Evolutionary conservation across 2,888 invertebrate species (phyloP).

Genomic region (Parapristionchus giblindavisi): DNA sequence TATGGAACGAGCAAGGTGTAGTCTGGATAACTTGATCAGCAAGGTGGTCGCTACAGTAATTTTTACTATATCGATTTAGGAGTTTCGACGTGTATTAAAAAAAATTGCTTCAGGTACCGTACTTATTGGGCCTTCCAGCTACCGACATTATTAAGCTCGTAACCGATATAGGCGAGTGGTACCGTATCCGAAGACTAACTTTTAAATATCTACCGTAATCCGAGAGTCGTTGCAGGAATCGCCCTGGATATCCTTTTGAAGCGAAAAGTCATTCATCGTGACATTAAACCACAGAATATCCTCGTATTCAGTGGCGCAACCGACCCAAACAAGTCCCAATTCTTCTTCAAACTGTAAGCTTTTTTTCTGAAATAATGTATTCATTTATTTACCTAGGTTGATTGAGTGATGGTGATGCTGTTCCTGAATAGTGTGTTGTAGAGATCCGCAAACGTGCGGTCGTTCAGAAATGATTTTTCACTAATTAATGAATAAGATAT

Average conservation of each 20-base stretch:
- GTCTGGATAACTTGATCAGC: not conserved
- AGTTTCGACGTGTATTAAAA: not conserved
- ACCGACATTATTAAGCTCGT: slow-evolving; percentile 1
- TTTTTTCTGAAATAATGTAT: too few relatives aligned
- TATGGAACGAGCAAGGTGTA: slow-evolving; percentile 30
- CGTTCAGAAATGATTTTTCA: too few relatives aligned
- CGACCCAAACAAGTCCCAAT: not conserved
- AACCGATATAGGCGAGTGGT: slow-evolving; percentile 26
- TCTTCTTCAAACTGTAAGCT: slow-evolving; percentile 29
- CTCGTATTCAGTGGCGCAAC: slow-evolving; percentile 29
- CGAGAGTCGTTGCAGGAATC: not conserved
- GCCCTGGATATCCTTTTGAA: slow-evolving; percentile 7
- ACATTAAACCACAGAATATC: slow-evolving; percentile 37
- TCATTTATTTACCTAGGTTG: too few relatives aligned
- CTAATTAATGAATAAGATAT: too few relatives aligned
- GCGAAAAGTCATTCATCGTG: slow-evolving; percentile 6
- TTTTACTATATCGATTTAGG: not conserved
- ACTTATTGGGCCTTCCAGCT: slow-evolving; percentile 8
- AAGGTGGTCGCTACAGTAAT: not conserved
- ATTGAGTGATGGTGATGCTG: too few relatives aligned
- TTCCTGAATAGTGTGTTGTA: too few relatives aligned
- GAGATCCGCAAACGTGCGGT: too few relatives aligned
- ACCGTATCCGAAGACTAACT: not conserved
- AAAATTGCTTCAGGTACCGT: not conserved
- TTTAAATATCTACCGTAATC: not conserved